phyloP scores from a whole-genome alignment of 2,797 vertebrate species.

The Peromyscus attwateri region DNA sequence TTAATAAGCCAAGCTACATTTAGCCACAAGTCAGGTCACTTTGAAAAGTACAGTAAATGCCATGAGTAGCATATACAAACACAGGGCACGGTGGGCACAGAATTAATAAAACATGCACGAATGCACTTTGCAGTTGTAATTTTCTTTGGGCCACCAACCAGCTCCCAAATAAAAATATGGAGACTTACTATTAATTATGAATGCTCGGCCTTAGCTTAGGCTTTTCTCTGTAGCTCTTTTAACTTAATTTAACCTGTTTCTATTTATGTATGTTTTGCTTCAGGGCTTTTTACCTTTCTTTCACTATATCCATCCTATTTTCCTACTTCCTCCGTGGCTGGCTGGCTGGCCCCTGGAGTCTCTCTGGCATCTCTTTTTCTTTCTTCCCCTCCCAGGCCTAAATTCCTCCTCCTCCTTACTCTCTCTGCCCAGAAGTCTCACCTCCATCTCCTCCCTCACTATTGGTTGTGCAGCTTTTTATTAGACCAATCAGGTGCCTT shows the following conservation, averaged over 20 bases:
- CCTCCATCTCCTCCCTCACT: background rate
- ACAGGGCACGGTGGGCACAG: too few species aligned
- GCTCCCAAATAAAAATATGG: background rate
- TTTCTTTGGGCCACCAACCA: background rate
- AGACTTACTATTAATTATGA: background rate
- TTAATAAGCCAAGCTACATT: background rate
- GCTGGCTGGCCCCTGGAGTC: background rate
- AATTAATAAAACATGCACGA: background rate
- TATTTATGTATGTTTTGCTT: background rate
- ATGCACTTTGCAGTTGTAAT: background rate
- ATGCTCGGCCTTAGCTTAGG: background rate
- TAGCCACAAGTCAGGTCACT: background rate
- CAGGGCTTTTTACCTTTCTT: background rate
- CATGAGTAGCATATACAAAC: background rate
- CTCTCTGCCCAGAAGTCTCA: background rate
- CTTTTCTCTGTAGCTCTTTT: background rate
- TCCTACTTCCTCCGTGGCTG: background rate
- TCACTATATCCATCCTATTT: background rate
- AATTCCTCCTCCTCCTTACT: background rate
- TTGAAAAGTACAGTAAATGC: background rate
- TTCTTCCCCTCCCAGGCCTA: background rate
- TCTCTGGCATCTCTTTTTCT: background rate
- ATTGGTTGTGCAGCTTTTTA: background rate
- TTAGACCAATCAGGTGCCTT: background rate
- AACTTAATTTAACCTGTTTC: background rate